These are phyloP conservation scores for cattle (Bos taurus) DNA, from an alignment of 2,113 vertebrate genomes.

Conservation along the genomic window DNA sequence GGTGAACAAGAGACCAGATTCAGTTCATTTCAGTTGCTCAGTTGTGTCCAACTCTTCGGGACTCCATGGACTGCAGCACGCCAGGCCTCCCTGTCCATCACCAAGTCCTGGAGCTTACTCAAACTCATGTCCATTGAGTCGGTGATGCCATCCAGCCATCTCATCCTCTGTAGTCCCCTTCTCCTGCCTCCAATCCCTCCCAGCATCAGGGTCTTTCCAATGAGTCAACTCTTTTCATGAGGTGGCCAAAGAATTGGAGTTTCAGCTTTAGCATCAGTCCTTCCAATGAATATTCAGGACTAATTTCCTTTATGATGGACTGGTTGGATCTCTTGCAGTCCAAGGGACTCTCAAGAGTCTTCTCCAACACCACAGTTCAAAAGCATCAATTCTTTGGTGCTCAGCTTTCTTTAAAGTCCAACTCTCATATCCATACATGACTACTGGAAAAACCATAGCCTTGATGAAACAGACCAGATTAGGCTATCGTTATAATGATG, in stretches of 20 bases:
- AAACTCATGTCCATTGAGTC: neutral
- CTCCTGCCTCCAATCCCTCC: neutral
- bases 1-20: accelerated
- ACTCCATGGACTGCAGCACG: neutral
- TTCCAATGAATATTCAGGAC: neutral
- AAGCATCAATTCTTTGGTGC: accelerated
- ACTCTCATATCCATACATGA: neutral
- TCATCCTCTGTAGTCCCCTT: neutral
- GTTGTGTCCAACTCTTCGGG: accelerated
- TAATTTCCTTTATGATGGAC: neutral
- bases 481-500: neutral
- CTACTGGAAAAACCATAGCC: accelerated
- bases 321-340: neutral
- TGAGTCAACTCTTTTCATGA: neutral
- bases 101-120: accelerated
- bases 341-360: neutral
- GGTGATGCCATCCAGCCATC: neutral
- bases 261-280: neutral
- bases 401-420: neutral
- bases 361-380: neutral
- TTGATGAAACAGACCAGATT: neutral
- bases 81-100: neutral
- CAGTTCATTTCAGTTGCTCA: neutral
- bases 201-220: neutral
- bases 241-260: neutral